phyloP scores from a whole-genome alignment of 2,888 invertebrate species.

The Argyresthia albistria region DNA sequence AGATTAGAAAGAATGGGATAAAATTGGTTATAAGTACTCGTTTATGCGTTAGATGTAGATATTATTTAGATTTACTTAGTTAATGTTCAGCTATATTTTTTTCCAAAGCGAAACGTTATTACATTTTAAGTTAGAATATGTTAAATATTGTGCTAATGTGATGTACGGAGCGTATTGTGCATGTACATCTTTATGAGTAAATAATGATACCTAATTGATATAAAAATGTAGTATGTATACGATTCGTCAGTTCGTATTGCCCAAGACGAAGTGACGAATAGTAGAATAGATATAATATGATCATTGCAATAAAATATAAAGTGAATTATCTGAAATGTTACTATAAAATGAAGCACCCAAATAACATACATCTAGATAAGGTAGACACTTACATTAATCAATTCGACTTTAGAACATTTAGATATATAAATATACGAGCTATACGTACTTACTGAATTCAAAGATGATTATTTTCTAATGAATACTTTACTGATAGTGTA shows the following conservation, averaged over 20 bases:
- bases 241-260: slow-evolving; percentile 69
- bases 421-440: slow-evolving; percentile 20
- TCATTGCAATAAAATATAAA: slow-evolving; percentile 9
- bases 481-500: slow-evolving; percentile 7
- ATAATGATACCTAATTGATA: neutral
- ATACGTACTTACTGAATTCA: no score
- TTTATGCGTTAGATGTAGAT: no score
- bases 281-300: slow-evolving; percentile 14
- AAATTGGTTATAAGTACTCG: no score
- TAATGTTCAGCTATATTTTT: no score
- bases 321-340: neutral
- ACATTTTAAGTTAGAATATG: no score
- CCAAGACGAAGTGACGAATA: slow-evolving; percentile 63
- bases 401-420: slow-evolving; percentile 35
- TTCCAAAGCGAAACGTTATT: no score
- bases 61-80: no score
- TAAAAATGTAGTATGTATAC: slow-evolving; percentile 14
- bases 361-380: slow-evolving; percentile 12
- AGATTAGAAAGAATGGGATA: no score
- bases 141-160: no score
- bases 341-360: slow-evolving; percentile 40
- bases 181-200: no score
- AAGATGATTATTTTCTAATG: slow-evolving; percentile 4
- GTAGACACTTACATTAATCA: no score
- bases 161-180: no score